Percentiles rank a stretch among this genome's conserved stretches.
phyloP scores from a whole-genome alignment of 2,888 invertebrate genomes.

The Torymus aiolomorphi region DNA sequence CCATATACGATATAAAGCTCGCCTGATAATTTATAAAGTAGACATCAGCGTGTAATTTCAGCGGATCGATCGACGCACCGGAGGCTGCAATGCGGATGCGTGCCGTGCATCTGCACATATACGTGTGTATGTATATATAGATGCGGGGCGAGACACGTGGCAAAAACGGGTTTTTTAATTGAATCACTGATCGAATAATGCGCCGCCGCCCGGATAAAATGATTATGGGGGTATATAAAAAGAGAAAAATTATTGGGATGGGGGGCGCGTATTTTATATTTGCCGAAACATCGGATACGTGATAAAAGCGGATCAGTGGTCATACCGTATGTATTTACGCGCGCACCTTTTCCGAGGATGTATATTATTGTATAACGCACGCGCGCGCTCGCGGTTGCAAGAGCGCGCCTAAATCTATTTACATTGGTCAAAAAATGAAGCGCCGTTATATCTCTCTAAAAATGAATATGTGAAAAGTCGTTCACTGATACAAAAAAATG shows the following conservation, averaged over 20 bases:
- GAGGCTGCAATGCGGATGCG: neutral
- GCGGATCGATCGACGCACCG: neutral
- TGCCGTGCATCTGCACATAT: neutral
- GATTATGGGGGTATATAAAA: neutral
- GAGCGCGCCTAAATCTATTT: no score
- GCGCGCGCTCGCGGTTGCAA: no score
- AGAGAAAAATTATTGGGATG: neutral
- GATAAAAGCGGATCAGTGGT: no score
- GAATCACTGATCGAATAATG: conserved; percentile 29
- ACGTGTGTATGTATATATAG: no score
- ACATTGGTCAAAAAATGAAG: no score
- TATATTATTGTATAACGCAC: no score
- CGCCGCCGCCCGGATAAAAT: conserved; percentile 8
- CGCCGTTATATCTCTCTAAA: no score
- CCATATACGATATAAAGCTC: neutral
- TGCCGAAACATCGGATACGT: neutral
- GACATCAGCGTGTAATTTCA: conserved; percentile 34
- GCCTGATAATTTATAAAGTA: conserved; percentile 12
- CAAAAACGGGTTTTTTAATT: conserved; percentile 27
- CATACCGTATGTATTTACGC: no score
- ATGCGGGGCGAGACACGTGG: neutral
- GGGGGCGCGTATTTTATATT: neutral
- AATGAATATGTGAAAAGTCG: no score
- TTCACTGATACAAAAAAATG: no score
- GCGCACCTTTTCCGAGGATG: no score